phyloP scores from a whole-genome alignment of 2,888 invertebrate species.

The Baccha elongata region DNA sequence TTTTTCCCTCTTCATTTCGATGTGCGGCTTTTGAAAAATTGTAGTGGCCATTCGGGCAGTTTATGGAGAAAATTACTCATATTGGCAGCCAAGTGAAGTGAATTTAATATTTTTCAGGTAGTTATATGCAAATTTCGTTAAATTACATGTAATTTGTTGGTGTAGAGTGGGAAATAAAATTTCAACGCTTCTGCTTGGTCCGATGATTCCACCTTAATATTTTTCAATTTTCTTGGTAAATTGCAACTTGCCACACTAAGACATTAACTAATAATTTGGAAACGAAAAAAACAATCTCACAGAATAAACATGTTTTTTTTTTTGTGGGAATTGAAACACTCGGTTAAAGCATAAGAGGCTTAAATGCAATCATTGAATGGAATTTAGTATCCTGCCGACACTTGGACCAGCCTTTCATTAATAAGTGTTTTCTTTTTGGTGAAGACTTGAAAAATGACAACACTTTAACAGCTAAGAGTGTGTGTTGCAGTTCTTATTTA shows the following conservation, averaged over 20 bases:
- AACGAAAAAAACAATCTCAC: background rate
- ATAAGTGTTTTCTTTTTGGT: conserved; percentile 48
- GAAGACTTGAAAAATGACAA: conserved; percentile 16
- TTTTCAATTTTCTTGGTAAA: conserved; percentile 32
- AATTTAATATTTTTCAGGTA: conserved; percentile 45
- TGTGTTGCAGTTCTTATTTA: conserved; percentile 50
- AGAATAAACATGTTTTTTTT: background rate
- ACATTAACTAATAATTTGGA: conserved; percentile 49
- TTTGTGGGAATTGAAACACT: conserved; percentile 8
- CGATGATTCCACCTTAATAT: conserved; percentile 14
- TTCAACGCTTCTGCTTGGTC: conserved; percentile 23
- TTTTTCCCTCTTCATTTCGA: background rate
- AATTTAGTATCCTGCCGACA: conserved; percentile 28
- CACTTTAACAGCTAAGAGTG: background rate
- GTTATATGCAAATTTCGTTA: conserved; percentile 59
- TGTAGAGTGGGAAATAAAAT: conserved; percentile 18
- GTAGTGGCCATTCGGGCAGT: conserved; percentile 37
- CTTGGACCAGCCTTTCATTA: conserved; percentile 36
- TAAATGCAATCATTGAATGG: conserved; percentile 21
- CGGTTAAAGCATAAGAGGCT: background rate
- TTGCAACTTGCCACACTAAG: conserved; percentile 37
- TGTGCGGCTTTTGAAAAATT: conserved; percentile 39
- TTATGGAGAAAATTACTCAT: conserved; percentile 53
- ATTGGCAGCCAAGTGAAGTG: conserved; percentile 58
- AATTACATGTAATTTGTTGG: conserved; percentile 63